A percentile compares a stretch with the other conserved stretches of the same genome.
Evolutionary conservation across 2,797 vertebrate species (phyloP).

Genomic region (Pygocentrus nattereri): DNA sequence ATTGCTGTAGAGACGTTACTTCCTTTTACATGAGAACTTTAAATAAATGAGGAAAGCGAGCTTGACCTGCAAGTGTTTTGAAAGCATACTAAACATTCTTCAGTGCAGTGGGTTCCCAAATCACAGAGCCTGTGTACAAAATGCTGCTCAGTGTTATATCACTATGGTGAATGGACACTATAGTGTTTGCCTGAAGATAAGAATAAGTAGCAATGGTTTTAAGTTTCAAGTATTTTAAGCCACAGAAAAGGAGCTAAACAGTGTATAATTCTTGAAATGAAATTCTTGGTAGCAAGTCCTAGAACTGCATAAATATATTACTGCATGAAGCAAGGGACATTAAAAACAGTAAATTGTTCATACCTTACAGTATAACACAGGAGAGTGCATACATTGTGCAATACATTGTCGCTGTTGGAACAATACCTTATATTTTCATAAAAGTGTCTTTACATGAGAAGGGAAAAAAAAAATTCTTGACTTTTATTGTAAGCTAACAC

Average conservation of each 20-base stretch:
- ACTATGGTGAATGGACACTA: neutral
- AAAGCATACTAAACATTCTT: neutral
- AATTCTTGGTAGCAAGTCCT: no score
- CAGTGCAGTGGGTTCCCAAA: neutral
- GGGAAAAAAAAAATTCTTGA: no score
- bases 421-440: no score
- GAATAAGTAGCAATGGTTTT: neutral
- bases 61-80: neutral
- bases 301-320: no score
- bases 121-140: neutral
- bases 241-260: no score
- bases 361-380: neutral
- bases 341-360: neutral
- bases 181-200: neutral
- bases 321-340: neutral
- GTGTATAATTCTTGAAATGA: no score
- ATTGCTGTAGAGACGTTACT: neutral
- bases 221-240: no score
- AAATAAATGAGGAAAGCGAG: neutral
- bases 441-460: no score
- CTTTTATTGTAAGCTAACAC: no score
- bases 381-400: neutral
- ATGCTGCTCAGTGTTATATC: neutral
- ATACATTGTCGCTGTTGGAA: neutral
- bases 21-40: neutral